Percentiles rank a stretch among this genome's conserved stretches.
These are phyloP conservation scores for Monomorium pharaonis DNA, from an alignment of 1,140 invertebrate genomes.

Conservation along the genomic window DNA sequence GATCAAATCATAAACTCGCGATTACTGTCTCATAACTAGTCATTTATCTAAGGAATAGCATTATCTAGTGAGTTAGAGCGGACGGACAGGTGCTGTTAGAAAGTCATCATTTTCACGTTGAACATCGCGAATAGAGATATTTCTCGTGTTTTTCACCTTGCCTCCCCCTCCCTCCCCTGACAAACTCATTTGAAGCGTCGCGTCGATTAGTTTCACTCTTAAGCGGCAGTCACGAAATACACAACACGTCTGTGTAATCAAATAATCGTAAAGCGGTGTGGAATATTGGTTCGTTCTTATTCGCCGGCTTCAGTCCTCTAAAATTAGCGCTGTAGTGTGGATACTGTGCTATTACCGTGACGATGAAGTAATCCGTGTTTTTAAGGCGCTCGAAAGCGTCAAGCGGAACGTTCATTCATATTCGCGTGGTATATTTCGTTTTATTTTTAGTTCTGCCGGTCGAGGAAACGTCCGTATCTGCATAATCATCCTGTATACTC, in stretches of 20 bases:
- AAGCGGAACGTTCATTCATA: conserved; percentile 15
- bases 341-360: background rate
- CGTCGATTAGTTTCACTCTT: conserved; percentile 8
- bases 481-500: background rate
- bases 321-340: background rate
- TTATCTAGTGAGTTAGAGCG: background rate
- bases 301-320: background rate
- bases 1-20: conserved; percentile 16
- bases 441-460: background rate
- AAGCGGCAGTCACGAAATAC: background rate
- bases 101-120: conserved; percentile 25
- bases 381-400: background rate
- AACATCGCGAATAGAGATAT: conserved; percentile 14
- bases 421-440: background rate
- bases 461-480: background rate
- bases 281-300: background rate
- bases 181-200: background rate
- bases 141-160: conserved; percentile 7
- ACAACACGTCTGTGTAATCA: conserved; percentile 13
- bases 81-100: conserved; percentile 16
- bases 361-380: conserved; percentile 12
- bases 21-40: conserved; percentile 15
- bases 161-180: no score
- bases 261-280: conserved; percentile 2
- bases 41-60: conserved; percentile 9